Percentiles rank a stretch among this genome's conserved stretches.
Conservation (phyloP, 2,113 vertebrate species). For the Neopipo cinnamomea region DNA sequence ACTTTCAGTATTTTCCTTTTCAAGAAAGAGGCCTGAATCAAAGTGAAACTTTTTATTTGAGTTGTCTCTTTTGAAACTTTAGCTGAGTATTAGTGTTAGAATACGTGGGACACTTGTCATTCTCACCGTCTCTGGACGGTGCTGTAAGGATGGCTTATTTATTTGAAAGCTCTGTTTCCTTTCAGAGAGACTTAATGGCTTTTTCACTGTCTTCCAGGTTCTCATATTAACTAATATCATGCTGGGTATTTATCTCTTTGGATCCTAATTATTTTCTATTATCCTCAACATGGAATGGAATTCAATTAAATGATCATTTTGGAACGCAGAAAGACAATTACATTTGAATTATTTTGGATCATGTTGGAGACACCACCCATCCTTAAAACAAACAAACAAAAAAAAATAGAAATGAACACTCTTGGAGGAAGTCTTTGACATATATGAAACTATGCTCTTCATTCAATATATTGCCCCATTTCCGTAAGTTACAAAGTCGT, state of each 20-base stretch:
- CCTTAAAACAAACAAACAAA: slow-evolving; percentile 41
- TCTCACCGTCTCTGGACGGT: slow-evolving; percentile 2
- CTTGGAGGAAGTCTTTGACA: slow-evolving; percentile 68
- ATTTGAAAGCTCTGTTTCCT: slow-evolving; percentile 57
- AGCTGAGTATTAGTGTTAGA: background rate
- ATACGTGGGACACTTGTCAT: background rate
- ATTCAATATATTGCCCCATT: slow-evolving; percentile 71
- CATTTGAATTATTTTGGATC: slow-evolving; percentile 67
- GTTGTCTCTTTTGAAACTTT: background rate
- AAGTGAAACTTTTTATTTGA: background rate
- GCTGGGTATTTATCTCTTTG: slow-evolving; percentile 72
- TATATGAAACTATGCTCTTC: slow-evolving; percentile 72
- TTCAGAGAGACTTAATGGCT: slow-evolving; percentile 67
- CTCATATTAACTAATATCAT: slow-evolving; percentile 72
- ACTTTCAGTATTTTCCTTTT: background rate
- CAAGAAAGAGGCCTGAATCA: background rate
- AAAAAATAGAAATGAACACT: slow-evolving; percentile 22
- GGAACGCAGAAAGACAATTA: slow-evolving; percentile 57
- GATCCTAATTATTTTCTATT: slow-evolving; percentile 73
- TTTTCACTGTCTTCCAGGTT: slow-evolving; percentile 74
- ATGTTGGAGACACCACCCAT: slow-evolving; percentile 58
- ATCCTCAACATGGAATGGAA: slow-evolving; percentile 68
- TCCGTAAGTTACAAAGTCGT: slow-evolving; percentile 72
- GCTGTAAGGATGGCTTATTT: slow-evolving; percentile 47
- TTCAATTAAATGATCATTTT: slow-evolving; percentile 58